phyloP scores from a whole-genome alignment of 2,888 invertebrate species.

The Ochropacha duplaris region DNA sequence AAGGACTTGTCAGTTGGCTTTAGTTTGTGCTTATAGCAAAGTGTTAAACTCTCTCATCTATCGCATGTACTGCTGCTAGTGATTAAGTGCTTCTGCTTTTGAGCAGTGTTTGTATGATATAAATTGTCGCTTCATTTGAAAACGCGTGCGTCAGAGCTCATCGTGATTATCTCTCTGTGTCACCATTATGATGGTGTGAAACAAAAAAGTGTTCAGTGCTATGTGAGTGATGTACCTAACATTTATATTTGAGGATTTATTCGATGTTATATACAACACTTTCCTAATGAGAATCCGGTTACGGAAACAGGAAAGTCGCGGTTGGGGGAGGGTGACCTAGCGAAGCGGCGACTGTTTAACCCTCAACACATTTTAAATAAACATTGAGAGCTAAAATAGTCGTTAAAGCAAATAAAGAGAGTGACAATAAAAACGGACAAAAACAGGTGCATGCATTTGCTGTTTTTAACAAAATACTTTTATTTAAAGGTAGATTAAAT shows the following conservation, averaged over 20 bases:
- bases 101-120: slow-evolving; percentile 75
- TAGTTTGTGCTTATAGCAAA: slow-evolving; percentile 41
- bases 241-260: slow-evolving; percentile 80
- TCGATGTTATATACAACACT: slow-evolving; percentile 61
- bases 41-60: slow-evolving; percentile 48
- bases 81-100: slow-evolving; percentile 74
- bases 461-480: neutral
- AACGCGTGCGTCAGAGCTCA: slow-evolving; percentile 72
- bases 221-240: slow-evolving; percentile 80
- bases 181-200: slow-evolving; percentile 48
- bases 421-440: slow-evolving; percentile 29
- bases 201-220: slow-evolving; percentile 71
- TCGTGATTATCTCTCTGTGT: slow-evolving; percentile 38
- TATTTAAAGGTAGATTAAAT: neutral
- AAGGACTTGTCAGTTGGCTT: slow-evolving; percentile 14
- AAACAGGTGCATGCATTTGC: slow-evolving; percentile 30
- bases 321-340: slow-evolving; percentile 60
- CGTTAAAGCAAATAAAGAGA: slow-evolving; percentile 34
- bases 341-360: slow-evolving; percentile 49
- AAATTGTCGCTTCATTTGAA: slow-evolving; percentile 50
- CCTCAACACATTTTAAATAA: slow-evolving; percentile 19
- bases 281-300: slow-evolving; percentile 77
- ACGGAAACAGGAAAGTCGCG: slow-evolving; percentile 81
- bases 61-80: slow-evolving; percentile 62
- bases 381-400: slow-evolving; percentile 22